Percentiles rank a stretch among this genome's conserved stretches.
These are phyloP conservation scores for human DNA, from an alignment of 2,113 vertebrate genomes.

Conservation along the genomic window DNA sequence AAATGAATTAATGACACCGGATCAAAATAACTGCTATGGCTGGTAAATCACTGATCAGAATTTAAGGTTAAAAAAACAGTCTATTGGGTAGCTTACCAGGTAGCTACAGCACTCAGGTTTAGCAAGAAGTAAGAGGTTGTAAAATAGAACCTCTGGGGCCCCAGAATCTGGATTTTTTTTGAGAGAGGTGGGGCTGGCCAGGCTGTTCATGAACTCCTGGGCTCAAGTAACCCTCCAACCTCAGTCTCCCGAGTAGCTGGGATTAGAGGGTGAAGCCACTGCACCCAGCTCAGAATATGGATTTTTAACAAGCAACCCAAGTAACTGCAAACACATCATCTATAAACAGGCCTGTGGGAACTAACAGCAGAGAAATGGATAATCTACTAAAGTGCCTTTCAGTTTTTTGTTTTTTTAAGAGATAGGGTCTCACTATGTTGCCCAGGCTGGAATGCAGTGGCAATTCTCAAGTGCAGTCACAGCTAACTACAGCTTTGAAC, in stretches of 20 bases:
- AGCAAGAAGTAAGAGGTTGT: neutral
- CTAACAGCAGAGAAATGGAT: neutral
- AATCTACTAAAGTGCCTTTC: neutral
- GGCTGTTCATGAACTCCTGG: neutral
- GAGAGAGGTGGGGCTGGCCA: neutral
- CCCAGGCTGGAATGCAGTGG: neutral
- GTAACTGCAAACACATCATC: neutral
- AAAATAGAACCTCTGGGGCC: neutral
- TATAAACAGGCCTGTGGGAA: neutral
- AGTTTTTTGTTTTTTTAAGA: neutral
- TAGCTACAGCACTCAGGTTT: neutral
- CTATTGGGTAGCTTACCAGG: neutral
- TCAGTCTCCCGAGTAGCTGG: neutral
- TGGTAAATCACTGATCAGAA: slow-evolving; percentile 36
- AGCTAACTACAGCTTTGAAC: neutral
- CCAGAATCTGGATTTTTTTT: neutral
- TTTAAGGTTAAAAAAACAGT: neutral
- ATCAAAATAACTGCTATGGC: slow-evolving; percentile 43
- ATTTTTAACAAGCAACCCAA: slow-evolving; percentile 4
- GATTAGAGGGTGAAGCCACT: neutral
- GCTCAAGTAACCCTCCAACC: neutral
- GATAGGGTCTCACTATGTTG: neutral
- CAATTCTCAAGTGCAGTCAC: neutral
- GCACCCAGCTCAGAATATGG: neutral
- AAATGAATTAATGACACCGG: neutral